A percentile compares a stretch with the other conserved stretches of the same genome.
These are phyloP conservation scores for Poecilia picta DNA, from an alignment of 2,797 vertebrate species.

Conservation along the genomic window DNA sequence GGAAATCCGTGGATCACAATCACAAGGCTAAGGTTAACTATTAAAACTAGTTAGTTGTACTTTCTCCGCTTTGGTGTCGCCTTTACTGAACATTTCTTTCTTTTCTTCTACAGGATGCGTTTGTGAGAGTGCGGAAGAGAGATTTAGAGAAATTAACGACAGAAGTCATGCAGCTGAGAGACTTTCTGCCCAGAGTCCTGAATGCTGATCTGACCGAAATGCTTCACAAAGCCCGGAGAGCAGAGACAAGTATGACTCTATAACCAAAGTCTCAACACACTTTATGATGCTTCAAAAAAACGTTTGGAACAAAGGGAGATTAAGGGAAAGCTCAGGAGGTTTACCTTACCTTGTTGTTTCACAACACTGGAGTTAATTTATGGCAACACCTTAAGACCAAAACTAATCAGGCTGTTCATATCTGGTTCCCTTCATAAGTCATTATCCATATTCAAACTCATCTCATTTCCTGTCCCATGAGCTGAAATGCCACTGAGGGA, in stretches of 20 bases:
- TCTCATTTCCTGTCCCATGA: neutral
- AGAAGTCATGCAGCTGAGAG: constrained; percentile 93
- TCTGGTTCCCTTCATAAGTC: neutral
- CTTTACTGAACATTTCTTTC: neutral
- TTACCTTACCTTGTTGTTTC: neutral
- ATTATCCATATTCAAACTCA: neutral
- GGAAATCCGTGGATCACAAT: neutral
- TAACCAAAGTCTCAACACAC: neutral
- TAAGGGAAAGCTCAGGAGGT: neutral
- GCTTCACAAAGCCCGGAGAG: constrained; percentile 78
- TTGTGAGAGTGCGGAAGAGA: constrained; percentile 84
- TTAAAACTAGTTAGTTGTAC: neutral
- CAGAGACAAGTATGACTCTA: constrained; percentile 79
- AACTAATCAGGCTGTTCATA: no score
- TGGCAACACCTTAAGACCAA: neutral
- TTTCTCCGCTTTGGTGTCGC: neutral
- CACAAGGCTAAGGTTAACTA: constrained; percentile 22
- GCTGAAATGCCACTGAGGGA: neutral
- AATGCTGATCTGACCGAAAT: constrained; percentile 81
- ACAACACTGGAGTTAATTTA: neutral
- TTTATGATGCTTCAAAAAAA: neutral
- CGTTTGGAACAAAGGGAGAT: neutral
- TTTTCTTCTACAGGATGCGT: constrained; percentile 69
- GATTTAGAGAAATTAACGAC: constrained; percentile 91
- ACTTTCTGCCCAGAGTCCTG: constrained; percentile 89